These are phyloP conservation scores for Drosophila melanosoma DNA, from an alignment of 2,888 invertebrate genomes.

Conservation along the genomic window DNA sequence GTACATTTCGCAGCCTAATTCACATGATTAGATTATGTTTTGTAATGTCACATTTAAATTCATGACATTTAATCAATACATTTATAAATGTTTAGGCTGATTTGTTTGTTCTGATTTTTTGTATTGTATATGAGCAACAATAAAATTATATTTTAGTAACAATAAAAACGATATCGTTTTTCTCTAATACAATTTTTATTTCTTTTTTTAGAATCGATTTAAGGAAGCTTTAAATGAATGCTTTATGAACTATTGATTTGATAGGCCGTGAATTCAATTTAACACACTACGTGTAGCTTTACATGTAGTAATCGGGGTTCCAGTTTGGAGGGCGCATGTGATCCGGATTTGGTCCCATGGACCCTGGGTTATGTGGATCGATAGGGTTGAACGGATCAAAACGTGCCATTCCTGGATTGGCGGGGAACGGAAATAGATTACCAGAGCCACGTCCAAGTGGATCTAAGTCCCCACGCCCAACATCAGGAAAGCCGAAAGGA, in stretches of 20 bases:
- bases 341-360: constrained; percentile 87
- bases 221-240: constrained; percentile 7
- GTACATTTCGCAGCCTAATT: constrained; percentile 32
- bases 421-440: constrained; percentile 72
- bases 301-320: constrained; percentile 82
- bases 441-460: constrained; percentile 87
- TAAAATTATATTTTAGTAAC: constrained; percentile 59
- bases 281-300: constrained; percentile 24
- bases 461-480: constrained; percentile 92
- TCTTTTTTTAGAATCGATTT: constrained; percentile 13
- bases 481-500: constrained; percentile 83
- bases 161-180: constrained; percentile 22
- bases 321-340: constrained; percentile 89
- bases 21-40: constrained; percentile 35
- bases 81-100: constrained; percentile 54
- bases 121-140: constrained; percentile 60
- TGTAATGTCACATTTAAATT: constrained; percentile 29
- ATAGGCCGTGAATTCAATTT: constrained; percentile 4
- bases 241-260: constrained; percentile 47
- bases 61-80: constrained; percentile 34
- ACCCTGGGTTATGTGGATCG: constrained; percentile 84
- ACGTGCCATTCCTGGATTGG: constrained; percentile 46
- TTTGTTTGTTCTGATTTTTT: constrained; percentile 62
- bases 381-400: constrained; percentile 94
- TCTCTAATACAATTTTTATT: constrained; percentile 6